Conservation (phyloP, 2,113 vertebrate genomes). For the Paramormyrops kingsleyae region DNA sequence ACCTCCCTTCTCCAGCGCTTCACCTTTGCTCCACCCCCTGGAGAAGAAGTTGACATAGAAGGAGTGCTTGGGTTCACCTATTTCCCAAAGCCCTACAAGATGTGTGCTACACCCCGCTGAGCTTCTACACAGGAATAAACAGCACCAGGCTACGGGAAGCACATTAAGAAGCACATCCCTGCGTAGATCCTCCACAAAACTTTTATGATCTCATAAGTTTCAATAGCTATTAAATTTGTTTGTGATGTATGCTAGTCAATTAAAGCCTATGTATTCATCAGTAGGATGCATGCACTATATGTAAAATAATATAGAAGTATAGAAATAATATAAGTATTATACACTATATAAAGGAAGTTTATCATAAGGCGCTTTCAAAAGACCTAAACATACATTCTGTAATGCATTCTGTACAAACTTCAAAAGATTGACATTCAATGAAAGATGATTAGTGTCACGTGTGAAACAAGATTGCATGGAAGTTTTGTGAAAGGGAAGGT, state of each 20-base stretch:
- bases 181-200: neutral
- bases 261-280: neutral
- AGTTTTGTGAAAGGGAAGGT: too few species aligned
- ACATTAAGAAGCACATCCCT: neutral
- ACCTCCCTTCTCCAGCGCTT: constrained; percentile 15
- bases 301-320: neutral
- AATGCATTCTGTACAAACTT: neutral
- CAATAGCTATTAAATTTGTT: neutral
- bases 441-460: neutral
- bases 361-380: neutral
- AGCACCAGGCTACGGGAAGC: neutral
- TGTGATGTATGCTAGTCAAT: neutral
- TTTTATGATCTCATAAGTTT: neutral
- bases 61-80: constrained; percentile 5
- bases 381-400: neutral
- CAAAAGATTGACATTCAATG: neutral
- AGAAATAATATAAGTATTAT: neutral
- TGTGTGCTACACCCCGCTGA: neutral
- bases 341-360: neutral
- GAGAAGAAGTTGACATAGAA: neutral
- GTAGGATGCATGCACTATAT: neutral
- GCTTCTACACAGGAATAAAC: neutral
- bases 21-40: neutral
- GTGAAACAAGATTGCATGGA: too few species aligned
- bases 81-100: neutral